phyloP scores from a whole-genome alignment of 2,888 invertebrate species.

The Scaptomyza cyrtandrae region DNA sequence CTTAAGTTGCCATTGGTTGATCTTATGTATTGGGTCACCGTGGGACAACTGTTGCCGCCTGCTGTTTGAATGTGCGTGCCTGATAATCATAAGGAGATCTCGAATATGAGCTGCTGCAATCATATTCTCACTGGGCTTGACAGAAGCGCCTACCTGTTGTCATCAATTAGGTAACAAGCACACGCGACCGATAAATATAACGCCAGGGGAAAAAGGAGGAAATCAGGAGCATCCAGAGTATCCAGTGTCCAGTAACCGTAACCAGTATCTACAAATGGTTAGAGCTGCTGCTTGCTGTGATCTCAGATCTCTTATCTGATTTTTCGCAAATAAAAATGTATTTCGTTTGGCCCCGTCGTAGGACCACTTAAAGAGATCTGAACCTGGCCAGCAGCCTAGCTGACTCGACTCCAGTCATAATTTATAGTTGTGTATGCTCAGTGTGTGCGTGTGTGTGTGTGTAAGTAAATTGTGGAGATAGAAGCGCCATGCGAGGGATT shows the following conservation, averaged over 20 bases:
- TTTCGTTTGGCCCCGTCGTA: slow-evolving; percentile 48
- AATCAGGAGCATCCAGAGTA: slow-evolving; percentile 15
- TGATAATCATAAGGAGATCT: slow-evolving; percentile 58
- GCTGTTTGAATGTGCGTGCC: slow-evolving; percentile 67
- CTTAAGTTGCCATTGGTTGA: slow-evolving; percentile 4
- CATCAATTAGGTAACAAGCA: slow-evolving; percentile 84
- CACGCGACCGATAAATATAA: slow-evolving; percentile 82
- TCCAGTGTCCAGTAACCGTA: slow-evolving; percentile 26
- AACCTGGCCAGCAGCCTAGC: slow-evolving; percentile 4
- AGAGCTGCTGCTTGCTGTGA: slow-evolving; percentile 47
- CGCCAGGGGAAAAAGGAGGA: slow-evolving; percentile 3
- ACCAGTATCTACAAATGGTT: slow-evolving; percentile 46
- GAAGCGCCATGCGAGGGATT: background rate
- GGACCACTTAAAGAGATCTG: slow-evolving; percentile 32
- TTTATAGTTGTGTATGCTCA: slow-evolving; percentile 58
- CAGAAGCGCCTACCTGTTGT: slow-evolving; percentile 84
- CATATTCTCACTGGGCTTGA: slow-evolving; percentile 54
- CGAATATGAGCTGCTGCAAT: slow-evolving; percentile 38
- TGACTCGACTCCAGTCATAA: slow-evolving; percentile 58
- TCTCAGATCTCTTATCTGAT: slow-evolving; percentile 72
- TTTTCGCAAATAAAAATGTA: slow-evolving; percentile 76
- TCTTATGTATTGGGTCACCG: slow-evolving; percentile 13
- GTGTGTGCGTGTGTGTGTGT: slow-evolving; percentile 38
- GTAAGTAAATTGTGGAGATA: background rate
- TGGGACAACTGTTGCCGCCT: slow-evolving; percentile 47